Base-by-base conservation (phyloP, 1,140 invertebrate genomes). In the Mya arenaria region DNA sequence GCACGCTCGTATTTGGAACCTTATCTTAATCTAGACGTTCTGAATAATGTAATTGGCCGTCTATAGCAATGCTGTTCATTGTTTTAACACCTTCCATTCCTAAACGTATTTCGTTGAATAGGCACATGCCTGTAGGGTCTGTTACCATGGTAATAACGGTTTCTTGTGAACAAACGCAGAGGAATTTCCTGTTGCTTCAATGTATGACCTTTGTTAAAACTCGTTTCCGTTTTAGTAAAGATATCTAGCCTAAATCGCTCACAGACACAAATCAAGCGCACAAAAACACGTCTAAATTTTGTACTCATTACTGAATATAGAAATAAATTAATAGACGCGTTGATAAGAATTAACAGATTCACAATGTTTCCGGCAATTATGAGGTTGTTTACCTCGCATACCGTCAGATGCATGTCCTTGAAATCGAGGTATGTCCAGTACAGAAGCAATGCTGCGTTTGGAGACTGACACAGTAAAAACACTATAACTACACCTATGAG, bases 231-330 rank as follows among this genome's bases (percentile, higher is more conserved):
- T 25, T 72, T 72, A 32, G 69, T 72, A 6, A 58, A 30, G 36
- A 37, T 55, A 13, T 72, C 69, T 34, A 37, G 34, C 30, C 28
- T 56, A 3, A 44, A n/a, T 55, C 48, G 56, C 36, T 36, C 52
- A 37, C 48, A 72, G 32, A 23, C 58, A 56, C 87, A 95, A 87
- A 96, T 95, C 15, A 96, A 93, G 30, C 94, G 88, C 63, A 94
- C 92, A 83, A 96, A 95, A 10, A 96, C 96, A 71, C 94, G 94
- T 25, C 96, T 93, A 92, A 96, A 97, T 84, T 96, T 96, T 88
- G 95, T 95, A 85, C 95, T 96, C 86, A 97, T 94, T 34, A 95
- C 94, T 85, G 96, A 96, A 91, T 97, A 97, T 48, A 97, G 92
- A 63, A 97, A 93, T 91, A 96, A 96, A 93, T 96, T 96, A 4